Evolutionary conservation across 2,113 vertebrate genomes (phyloP).

Genomic region (Turnix velox): DNA sequence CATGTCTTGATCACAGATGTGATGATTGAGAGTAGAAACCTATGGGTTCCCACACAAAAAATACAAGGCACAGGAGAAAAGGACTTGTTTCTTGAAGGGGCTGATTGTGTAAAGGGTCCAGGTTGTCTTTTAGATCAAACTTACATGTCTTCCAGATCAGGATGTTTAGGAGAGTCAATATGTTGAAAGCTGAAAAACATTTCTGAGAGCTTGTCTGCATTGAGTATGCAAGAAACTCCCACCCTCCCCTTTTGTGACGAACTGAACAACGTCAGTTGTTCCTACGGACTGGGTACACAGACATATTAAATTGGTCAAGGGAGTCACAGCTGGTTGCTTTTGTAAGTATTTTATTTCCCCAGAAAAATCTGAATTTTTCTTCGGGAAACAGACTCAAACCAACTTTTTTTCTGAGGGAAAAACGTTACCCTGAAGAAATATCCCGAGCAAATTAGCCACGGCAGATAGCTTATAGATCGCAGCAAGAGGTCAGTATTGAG

Average conservation of each 20-base stretch:
- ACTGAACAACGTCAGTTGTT: not conserved
- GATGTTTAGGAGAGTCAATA: not conserved
- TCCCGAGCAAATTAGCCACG: rapidly evolving
- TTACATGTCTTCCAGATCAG: not conserved
- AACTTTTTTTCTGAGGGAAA: not conserved
- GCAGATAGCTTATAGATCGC: rapidly evolving
- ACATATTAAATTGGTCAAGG: not conserved
- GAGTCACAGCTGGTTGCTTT: not conserved
- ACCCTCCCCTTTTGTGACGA: not conserved
- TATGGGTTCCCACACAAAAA: not conserved
- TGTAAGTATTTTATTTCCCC: not conserved
- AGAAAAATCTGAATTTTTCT: not conserved
- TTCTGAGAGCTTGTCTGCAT: not conserved
- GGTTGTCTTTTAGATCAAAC: not conserved
- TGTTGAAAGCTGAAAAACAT: not conserved
- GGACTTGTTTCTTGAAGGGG: not conserved
- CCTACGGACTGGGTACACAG: no score
- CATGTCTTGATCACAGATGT: rapidly evolving
- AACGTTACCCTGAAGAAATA: not conserved
- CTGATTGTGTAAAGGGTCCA: not conserved
- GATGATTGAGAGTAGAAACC: not conserved
- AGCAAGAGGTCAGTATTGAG: not conserved
- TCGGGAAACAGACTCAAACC: not conserved
- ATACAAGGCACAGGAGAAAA: not conserved
- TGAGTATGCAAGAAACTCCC: not conserved